Evolutionary conservation across 2,888 invertebrate genomes (phyloP), one percentile per base, ranked within the genome.

Genomic region (Eupithecia pulchellata): DNA sequence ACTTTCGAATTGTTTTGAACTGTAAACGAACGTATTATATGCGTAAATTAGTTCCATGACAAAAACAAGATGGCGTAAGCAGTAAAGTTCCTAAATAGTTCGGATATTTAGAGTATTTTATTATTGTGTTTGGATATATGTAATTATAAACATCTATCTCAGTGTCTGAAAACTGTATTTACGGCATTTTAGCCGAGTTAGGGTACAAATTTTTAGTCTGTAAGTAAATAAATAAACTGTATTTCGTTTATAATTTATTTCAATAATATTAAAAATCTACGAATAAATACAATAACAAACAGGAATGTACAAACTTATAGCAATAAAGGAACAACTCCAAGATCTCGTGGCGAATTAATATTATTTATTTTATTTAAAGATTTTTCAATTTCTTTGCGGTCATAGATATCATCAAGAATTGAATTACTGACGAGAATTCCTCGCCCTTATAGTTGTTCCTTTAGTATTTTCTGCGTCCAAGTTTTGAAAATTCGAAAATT

Each of bases 11-110:
- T 11, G 11, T 47, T n/a, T 20, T 42, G 17, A 39, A 17, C 17
- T 36, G 1, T 3, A n/a, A 2, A 39, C 17, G n/a, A 32, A 32
- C n/a, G n/a, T 32, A 32, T 32, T 32, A 6, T 20, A 20, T 11
- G 20, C 6, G 11, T 4, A 52, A 52, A 52, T 52, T 52, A 52
- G 20, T 52, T 52, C 25, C 52, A 25, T 25, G 25, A 52, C 52
- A 52, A 52, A 52, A 52, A 25, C 52, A n/a, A 52, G 52, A 52
- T 52, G 52, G 52, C 52, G 25, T n/a, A 52, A 11, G 11, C 20
- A 25, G 20, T 25, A 52, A 52, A 52, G 25, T 52, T 25, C 52
- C 52, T 11, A 52, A 47, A 25, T 25, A 52, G 11, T 52, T 52
- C 52, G 25, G 9, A 13, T 4, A 13, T n/a, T n/a, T n/a, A n/a